Conservation (phyloP, 2,888 invertebrate genomes). For the Yponomeuta cagnagella region DNA sequence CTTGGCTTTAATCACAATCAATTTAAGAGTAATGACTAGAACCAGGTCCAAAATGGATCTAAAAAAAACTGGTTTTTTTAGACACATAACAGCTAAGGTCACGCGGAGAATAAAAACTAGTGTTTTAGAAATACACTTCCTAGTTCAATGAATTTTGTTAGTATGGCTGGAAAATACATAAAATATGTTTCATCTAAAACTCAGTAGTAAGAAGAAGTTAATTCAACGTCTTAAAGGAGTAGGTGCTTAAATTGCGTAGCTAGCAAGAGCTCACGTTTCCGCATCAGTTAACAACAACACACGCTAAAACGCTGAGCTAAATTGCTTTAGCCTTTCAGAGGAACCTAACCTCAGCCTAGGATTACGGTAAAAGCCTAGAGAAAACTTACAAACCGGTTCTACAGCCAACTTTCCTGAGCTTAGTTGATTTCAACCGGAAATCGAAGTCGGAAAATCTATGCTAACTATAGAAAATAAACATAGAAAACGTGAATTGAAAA, state of each 20-base stretch:
- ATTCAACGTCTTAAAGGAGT: not conserved
- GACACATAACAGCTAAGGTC: no score
- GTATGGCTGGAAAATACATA: no score
- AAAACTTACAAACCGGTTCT: not conserved
- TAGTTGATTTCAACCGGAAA: not conserved
- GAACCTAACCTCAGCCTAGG: constrained; percentile 6
- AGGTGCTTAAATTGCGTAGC: not conserved
- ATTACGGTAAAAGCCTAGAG: not conserved
- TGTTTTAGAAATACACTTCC: no score
- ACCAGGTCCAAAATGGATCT: not conserved
- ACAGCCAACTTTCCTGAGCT: not conserved
- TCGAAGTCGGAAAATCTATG: constrained; percentile 19
- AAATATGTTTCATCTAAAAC: no score
- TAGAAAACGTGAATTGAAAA: constrained; percentile 26
- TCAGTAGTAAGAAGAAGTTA: no score
- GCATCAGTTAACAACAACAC: not conserved
- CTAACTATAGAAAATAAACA: constrained; percentile 31
- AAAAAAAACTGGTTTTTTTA: no score
- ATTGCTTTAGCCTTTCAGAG: not conserved
- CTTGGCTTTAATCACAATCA: not conserved
- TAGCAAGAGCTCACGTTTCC: not conserved
- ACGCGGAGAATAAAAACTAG: no score
- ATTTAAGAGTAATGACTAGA: not conserved
- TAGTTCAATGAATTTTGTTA: no score
- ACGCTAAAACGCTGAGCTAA: not conserved